Conservation (phyloP, 2,797 vertebrate genomes). For the Leptodactylus fallax region DNA sequence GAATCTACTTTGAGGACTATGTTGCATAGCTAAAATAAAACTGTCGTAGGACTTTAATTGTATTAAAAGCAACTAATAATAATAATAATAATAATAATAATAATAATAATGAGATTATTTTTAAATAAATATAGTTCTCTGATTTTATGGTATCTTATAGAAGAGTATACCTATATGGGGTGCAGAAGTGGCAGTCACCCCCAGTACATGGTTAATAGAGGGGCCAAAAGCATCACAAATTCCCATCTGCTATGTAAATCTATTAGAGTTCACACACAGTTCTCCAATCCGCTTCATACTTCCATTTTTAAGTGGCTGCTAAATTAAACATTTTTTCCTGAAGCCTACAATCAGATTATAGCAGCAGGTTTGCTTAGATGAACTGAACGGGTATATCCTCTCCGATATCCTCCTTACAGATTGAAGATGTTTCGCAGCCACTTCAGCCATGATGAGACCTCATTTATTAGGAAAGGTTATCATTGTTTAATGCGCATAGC, state of each 20-base stretch:
- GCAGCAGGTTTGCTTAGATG: constrained; percentile 11
- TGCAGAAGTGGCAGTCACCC: no score
- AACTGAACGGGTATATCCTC: constrained; percentile 19
- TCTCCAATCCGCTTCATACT: constrained; percentile 61
- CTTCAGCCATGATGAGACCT: constrained; percentile 22
- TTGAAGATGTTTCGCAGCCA: constrained; percentile 26
- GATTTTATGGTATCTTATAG: no score
- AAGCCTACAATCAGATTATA: constrained; percentile 36
- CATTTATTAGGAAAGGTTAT: constrained; percentile 22
- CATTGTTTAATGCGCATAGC: background rate
- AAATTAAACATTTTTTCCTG: constrained; percentile 61
- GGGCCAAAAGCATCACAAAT: no score
- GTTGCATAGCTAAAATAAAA: no score
- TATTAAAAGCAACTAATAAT: no score
- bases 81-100: no score
- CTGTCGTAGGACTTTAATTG: no score
- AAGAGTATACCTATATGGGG: no score
- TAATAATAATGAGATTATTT: no score
- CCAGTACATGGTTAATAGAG: no score
- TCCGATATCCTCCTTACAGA: constrained; percentile 11
- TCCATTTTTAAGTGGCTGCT: constrained; percentile 48
- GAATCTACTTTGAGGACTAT: no score
- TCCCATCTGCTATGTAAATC: constrained; percentile 33
- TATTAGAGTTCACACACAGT: constrained; percentile 52
- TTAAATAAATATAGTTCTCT: no score